Conservation (phyloP, 2,113 vertebrate genomes). For the cat (Felis catus) region DNA sequence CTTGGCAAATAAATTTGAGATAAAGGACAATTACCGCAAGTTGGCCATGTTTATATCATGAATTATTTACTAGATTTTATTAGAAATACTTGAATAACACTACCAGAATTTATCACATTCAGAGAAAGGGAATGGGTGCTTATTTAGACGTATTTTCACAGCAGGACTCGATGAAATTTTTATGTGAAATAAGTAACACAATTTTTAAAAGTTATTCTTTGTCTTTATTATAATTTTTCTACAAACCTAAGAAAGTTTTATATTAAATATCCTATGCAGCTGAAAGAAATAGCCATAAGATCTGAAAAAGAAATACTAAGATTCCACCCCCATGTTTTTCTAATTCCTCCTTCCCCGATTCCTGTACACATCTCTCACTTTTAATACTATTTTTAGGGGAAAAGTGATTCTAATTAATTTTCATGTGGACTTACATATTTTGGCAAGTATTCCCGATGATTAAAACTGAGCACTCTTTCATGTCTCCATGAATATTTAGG, state of each 20-base stretch:
- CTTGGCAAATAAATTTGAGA: constrained; percentile 29
- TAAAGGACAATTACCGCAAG: background rate
- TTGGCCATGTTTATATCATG: constrained; percentile 35
- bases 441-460: background rate
- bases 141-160: constrained; percentile 9
- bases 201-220: background rate
- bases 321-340: background rate
- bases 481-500: background rate
- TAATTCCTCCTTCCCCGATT: background rate
- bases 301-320: background rate
- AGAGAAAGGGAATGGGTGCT: background rate
- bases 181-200: background rate
- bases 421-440: background rate
- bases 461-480: background rate
- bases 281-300: background rate
- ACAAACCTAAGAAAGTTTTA: background rate
- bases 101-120: background rate
- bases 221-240: background rate
- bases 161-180: constrained; percentile 16
- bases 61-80: constrained; percentile 58
- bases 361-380: background rate
- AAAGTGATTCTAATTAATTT: background rate
- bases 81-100: constrained; percentile 36
- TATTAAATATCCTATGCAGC: background rate
- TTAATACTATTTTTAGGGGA: background rate